Evolutionary conservation across 2,113 vertebrate species (phyloP).

Genomic region (Podarcis muralis): DNA sequence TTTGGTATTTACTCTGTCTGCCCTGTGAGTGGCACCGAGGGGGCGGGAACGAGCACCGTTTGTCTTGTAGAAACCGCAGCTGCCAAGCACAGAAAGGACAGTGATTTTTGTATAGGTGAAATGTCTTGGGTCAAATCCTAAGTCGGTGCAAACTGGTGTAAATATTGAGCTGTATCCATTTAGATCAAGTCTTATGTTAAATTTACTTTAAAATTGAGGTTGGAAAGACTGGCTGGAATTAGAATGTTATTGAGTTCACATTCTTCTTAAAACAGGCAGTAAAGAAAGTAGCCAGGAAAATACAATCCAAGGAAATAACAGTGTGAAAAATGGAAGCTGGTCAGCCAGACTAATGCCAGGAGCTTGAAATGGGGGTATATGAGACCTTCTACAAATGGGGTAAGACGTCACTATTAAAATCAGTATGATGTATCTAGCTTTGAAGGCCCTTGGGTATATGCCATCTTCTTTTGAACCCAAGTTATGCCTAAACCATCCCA

Average conservation of each 20-base stretch:
- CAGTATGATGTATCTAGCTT: not conserved
- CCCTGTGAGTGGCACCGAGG: not conserved
- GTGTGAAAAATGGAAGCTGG: constrained; percentile 27
- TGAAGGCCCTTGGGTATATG: not conserved
- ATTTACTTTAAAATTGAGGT: constrained; percentile 15
- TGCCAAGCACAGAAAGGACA: not conserved
- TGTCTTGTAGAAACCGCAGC: constrained; percentile 10
- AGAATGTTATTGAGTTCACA: not conserved
- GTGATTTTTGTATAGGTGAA: constrained; percentile 6
- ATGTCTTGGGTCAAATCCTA: not conserved
- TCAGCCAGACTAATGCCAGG: not conserved
- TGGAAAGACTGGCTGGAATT: constrained; percentile 18
- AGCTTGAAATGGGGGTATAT: not conserved
- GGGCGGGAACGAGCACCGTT: not conserved
- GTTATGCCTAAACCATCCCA: not conserved
- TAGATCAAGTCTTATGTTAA: constrained; percentile 2
- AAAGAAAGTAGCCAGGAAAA: constrained; percentile 10
- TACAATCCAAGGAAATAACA: constrained; percentile 32
- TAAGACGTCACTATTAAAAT: constrained; percentile 16
- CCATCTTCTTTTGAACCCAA: not conserved
- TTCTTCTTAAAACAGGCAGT: constrained; percentile 25
- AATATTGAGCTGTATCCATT: not conserved
- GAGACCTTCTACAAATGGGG: not conserved
- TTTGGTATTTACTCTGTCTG: not conserved
- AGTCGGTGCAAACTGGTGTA: constrained; percentile 2